Evolutionary conservation across 1,140 invertebrate genomes (phyloP).

Genomic region (Euglossa dilemma): DNA sequence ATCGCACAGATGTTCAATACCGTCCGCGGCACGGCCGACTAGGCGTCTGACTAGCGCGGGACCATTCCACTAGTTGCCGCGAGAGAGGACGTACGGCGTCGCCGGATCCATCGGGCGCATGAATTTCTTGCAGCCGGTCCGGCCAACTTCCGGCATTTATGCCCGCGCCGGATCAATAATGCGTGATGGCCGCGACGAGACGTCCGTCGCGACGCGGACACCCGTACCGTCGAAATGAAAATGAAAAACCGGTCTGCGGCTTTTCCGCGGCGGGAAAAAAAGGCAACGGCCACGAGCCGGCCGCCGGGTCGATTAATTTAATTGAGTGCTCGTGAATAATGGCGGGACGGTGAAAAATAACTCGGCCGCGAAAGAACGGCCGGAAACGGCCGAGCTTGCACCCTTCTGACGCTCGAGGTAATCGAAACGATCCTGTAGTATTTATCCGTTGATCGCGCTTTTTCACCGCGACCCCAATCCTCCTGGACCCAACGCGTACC

Average conservation of each 20-base stretch:
- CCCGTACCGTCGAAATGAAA: slow-evolving; percentile 44
- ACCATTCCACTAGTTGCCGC: slow-evolving; percentile 15
- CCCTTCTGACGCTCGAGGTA: slow-evolving; percentile 2
- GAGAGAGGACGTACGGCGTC: not conserved
- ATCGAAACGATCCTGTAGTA: slow-evolving; percentile 45
- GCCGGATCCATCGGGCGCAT: slow-evolving; percentile 6
- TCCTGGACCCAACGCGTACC: too few species aligned
- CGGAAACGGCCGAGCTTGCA: not conserved
- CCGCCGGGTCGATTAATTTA: slow-evolving; percentile 55
- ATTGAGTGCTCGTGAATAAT: slow-evolving; percentile 54
- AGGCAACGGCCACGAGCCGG: too few species aligned
- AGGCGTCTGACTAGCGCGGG: not conserved
- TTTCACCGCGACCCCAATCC: slow-evolving; percentile 4
- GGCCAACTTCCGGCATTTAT: slow-evolving; percentile 39
- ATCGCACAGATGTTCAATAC: slow-evolving; percentile 20
- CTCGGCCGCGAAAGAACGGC: slow-evolving; percentile 23
- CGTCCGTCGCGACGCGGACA: not conserved
- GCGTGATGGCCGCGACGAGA: slow-evolving; percentile 12
- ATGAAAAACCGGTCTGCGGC: slow-evolving; percentile 24
- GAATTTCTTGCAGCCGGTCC: slow-evolving; percentile 41
- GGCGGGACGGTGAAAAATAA: slow-evolving; percentile 27
- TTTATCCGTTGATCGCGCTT: slow-evolving; percentile 39
- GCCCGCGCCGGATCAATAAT: slow-evolving; percentile 36
- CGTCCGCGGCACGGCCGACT: too few species aligned
- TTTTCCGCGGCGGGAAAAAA: slow-evolving; percentile 17